Base-by-base conservation (phyloP, 2,113 vertebrate genomes). In the Sinocyclocheilus anophthalmus region DNA sequence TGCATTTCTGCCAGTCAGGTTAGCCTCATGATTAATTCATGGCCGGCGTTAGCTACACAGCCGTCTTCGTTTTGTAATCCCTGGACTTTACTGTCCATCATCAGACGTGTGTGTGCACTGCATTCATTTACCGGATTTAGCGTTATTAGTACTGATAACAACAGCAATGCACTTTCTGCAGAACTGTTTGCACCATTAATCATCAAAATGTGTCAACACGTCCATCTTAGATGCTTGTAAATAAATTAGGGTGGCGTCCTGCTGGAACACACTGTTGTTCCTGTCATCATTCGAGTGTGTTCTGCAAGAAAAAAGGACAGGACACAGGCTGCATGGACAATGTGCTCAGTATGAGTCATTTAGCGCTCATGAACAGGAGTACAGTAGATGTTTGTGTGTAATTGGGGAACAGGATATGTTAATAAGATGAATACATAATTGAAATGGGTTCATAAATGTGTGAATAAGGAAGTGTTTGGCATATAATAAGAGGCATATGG, bases 11-110 rank as follows among this genome's bases (percentile, higher is more conserved):
- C 81, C 90, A 76, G 84, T 91, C 88, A 90, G 76, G 81, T 90
- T 87, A 82, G 85, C 78, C 50, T 86, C 88, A 87, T 93, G 87
- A 87, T 81, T 88, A 73, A 89, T 91, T 93, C 26, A 92, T 88
- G 76, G 88, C 72, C 9, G 33, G 9, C 63, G 77, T 76, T 79
- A 83, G 42, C 92, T 86, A 84, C 72, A 53, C 53, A 65, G 12
- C 48, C 48, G 20, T 75, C 42, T 67, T 85, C 70, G 69, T 70
- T 79, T 76, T 12, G 42, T 57, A 73, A 63, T 20, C 42, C 39
- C 2, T 50, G 45, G 50, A 78, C 63, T 86, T 63, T 73, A 45
- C 20, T 55, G 50, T 85, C 76, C 20, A 48, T 59, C 77, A 63
- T 33, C 39, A 65, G 55, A 59, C 2, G n/a, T 13, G 13, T 3